phyloP scores from a whole-genome alignment of 2,797 vertebrate species.

The Hyperoplus lanceolatus region DNA sequence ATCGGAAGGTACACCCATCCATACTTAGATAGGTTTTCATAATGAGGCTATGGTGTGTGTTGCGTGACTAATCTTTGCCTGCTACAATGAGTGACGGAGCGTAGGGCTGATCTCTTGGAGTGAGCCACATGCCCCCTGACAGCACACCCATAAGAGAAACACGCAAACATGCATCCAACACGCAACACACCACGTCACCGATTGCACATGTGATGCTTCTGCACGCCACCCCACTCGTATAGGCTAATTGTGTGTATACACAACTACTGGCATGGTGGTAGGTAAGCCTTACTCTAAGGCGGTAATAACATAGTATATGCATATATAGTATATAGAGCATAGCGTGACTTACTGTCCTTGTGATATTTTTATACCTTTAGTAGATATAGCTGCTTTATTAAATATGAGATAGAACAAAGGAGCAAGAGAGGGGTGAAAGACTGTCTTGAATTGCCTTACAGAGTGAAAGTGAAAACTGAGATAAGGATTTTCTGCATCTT shows the following conservation, averaged over 20 bases:
- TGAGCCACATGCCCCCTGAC: constrained; percentile 75
- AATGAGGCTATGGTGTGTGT: constrained; percentile 51
- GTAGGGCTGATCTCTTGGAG: constrained; percentile 75
- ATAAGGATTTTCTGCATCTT: neutral
- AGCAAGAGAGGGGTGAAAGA: neutral
- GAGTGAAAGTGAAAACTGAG: neutral
- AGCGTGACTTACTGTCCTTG: neutral
- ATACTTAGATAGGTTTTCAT: constrained; percentile 53
- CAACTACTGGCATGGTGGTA: neutral
- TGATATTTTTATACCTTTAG: constrained; percentile 23
- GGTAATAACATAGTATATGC: no score
- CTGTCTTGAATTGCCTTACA: no score
- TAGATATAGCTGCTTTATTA: neutral
- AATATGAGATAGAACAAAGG: neutral
- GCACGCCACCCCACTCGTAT: constrained; percentile 52
- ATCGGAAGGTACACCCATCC: constrained; percentile 43
- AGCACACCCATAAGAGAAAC: constrained; percentile 71
- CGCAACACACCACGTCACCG: constrained; percentile 61
- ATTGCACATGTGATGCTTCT: constrained; percentile 61
- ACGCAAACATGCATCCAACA: constrained; percentile 75
- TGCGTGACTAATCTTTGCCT: constrained; percentile 75
- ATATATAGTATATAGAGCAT: neutral
- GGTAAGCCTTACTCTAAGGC: neutral
- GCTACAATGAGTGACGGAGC: constrained; percentile 70
- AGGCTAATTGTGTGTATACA: constrained; percentile 53